phyloP scores from a whole-genome alignment of 2,888 invertebrate species.

The Megaustenia siamemsis region DNA sequence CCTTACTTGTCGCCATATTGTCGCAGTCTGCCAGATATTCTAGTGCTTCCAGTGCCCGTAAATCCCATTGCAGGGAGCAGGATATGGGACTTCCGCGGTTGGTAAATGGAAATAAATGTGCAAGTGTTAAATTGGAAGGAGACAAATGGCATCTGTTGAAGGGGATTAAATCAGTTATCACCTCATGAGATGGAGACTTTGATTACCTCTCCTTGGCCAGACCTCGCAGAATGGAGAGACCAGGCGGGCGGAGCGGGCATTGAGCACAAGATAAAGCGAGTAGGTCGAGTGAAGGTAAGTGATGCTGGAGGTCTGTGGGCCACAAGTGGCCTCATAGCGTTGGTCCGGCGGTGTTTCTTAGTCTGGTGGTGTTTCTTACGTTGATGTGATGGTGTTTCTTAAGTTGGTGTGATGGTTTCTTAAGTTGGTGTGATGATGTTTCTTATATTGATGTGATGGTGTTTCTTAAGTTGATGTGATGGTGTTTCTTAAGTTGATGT shows the following conservation, averaged over 20 bases:
- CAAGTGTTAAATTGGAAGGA: conserved; percentile 4
- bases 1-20: conserved; percentile 14
- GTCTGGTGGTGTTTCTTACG: too few relatives aligned
- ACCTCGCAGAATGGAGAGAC: not conserved
- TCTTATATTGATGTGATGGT: too few relatives aligned
- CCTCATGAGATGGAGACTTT: not conserved
- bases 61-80: not conserved
- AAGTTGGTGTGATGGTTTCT: too few relatives aligned
- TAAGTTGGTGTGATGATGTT: too few relatives aligned
- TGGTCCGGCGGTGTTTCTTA: too few relatives aligned
- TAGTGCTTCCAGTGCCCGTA: conserved; percentile 1
- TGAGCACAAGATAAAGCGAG: too few relatives aligned
- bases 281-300: not conserved
- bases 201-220: not conserved
- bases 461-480: too few relatives aligned
- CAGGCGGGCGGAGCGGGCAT: not conserved
- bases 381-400: too few relatives aligned
- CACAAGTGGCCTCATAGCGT: too few relatives aligned
- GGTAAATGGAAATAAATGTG: conserved; percentile 11
- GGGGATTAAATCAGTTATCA: conserved; percentile 18
- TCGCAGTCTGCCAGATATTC: not conserved
- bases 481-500: too few relatives aligned
- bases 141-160: conserved; percentile 16
- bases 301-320: too few relatives aligned
- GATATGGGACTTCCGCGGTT: conserved; percentile 6